phyloP scores from a whole-genome alignment of 92 coral and sea anemone species.

The Bergia puertoricense region DNA sequence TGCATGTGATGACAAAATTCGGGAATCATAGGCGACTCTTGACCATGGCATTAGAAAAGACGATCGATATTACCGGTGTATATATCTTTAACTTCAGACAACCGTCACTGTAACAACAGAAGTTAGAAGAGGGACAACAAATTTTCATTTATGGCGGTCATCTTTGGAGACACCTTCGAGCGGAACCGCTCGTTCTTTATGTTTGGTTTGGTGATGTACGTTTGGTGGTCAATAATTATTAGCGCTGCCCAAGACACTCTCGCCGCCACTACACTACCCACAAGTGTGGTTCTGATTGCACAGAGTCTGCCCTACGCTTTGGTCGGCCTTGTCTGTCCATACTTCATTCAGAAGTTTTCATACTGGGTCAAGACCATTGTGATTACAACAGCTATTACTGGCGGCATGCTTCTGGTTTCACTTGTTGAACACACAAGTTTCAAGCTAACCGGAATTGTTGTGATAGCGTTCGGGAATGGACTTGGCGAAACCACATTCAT shows the following conservation, averaged over 20 bases:
- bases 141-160: not conserved
- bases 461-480: constrained; percentile 61
- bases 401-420: constrained; percentile 60
- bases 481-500: constrained; percentile 77
- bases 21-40: too few relatives aligned
- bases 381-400: constrained; percentile 39
- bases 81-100: too few relatives aligned
- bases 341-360: constrained; percentile 55
- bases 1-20: too few relatives aligned
- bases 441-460: constrained; percentile 60
- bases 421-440: constrained; percentile 30
- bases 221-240: constrained; percentile 55
- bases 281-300: constrained; percentile 59
- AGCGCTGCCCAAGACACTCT: constrained; percentile 76
- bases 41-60: too few relatives aligned
- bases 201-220: constrained; percentile 50
- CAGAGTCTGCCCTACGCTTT: constrained; percentile 66
- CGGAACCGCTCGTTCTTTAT: constrained; percentile 9
- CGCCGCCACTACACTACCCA: constrained; percentile 62
- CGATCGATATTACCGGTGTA: too few relatives aligned
- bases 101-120: too few relatives aligned
- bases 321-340: constrained; percentile 55
- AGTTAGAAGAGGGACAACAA: not conserved
- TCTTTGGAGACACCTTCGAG: not conserved
- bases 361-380: constrained; percentile 30